These are phyloP conservation scores for Peromyscus attwateri DNA, from an alignment of 2,797 vertebrate species.

Conservation along the genomic window DNA sequence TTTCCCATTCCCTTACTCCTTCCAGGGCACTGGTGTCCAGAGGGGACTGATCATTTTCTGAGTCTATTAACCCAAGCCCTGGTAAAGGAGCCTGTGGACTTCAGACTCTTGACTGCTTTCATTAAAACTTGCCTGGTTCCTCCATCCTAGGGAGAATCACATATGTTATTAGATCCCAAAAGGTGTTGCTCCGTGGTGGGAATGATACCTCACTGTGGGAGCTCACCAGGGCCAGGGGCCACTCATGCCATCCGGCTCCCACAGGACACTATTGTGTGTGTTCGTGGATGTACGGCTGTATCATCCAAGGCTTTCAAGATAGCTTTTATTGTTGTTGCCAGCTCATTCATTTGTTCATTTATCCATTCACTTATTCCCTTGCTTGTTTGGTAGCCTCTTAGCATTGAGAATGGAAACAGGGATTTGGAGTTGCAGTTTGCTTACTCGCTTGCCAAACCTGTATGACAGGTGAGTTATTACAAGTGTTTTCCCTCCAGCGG, in stretches of 20 bases:
- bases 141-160: neutral
- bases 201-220: constrained; percentile 65
- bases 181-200: constrained; percentile 56
- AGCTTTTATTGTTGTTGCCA: neutral
- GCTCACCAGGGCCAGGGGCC: constrained; percentile 63
- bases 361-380: neutral
- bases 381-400: neutral
- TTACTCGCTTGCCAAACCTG: neutral
- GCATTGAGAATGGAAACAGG: neutral
- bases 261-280: neutral
- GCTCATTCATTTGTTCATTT: neutral
- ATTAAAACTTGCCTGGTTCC: constrained; percentile 7
- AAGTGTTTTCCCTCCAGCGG: neutral
- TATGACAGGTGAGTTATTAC: neutral
- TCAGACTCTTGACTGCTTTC: neutral
- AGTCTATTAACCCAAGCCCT: constrained; percentile 72
- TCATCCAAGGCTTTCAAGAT: neutral
- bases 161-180: constrained; percentile 54
- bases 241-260: constrained; percentile 43
- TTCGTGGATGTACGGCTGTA: neutral
- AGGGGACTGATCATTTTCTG: constrained; percentile 58
- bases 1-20: constrained; percentile 27
- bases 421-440: constrained; percentile 16
- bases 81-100: constrained; percentile 49
- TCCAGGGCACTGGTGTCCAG: constrained; percentile 17